Percentiles rank a stretch among this genome's conserved stretches.
Conservation (phyloP, 2,113 vertebrate genomes). For the Thymallus thymallus region DNA sequence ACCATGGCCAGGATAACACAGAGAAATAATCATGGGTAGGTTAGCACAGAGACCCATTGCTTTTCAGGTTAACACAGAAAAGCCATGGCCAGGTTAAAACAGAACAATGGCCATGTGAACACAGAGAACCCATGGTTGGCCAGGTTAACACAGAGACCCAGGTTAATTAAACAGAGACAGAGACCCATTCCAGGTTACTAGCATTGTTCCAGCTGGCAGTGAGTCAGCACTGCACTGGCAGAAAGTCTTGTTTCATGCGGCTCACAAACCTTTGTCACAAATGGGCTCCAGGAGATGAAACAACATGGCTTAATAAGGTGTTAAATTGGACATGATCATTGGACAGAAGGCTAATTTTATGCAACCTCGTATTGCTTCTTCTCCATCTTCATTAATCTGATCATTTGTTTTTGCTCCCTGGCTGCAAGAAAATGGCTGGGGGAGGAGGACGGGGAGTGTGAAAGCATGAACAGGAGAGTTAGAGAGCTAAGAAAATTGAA, state of each 20-base stretch:
- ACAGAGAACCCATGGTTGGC: too few species aligned
- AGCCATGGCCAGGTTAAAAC: too few species aligned
- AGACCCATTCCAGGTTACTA: not conserved
- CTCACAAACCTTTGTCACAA: conserved; percentile 4
- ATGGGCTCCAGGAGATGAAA: conserved; percentile 6
- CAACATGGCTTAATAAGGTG: conserved; percentile 12
- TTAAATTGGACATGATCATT: conserved; percentile 11
- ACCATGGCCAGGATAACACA: too few species aligned
- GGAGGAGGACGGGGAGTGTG: not conserved
- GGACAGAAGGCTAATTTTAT: not conserved
- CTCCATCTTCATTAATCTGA: conserved; percentile 6
- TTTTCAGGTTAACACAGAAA: too few species aligned
- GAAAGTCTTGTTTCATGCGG: not conserved
- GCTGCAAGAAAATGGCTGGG: not conserved
- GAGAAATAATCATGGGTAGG: too few species aligned
- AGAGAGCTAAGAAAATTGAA: not conserved
- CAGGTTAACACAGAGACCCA: too few species aligned
- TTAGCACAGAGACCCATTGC: too few species aligned
- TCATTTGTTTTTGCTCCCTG: not conserved
- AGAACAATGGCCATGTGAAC: too few species aligned
- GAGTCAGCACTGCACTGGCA: conserved; percentile 2
- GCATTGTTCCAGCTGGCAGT: not conserved
- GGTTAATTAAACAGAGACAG: not conserved
- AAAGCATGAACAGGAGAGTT: not conserved
- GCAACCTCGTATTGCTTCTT: conserved; percentile 2